phyloP scores from a whole-genome alignment of 2,113 vertebrate species.

The Dicerorhinus sumatrensis region DNA sequence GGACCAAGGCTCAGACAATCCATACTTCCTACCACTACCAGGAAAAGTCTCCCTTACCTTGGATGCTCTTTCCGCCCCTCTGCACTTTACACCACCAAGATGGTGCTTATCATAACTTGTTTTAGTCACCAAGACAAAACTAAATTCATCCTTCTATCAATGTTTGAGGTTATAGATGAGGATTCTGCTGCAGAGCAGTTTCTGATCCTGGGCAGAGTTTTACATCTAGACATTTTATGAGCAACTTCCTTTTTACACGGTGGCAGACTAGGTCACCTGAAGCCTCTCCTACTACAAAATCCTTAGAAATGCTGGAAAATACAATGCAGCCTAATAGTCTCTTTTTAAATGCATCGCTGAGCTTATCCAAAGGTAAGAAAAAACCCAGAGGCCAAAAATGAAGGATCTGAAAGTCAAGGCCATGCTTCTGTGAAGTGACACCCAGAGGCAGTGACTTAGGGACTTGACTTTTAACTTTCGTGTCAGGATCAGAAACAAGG shows the following conservation, averaged over 20 bases:
- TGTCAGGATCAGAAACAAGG: not conserved
- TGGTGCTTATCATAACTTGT: not conserved
- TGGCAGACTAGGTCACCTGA: not conserved
- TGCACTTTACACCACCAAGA: not conserved
- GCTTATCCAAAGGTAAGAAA: not conserved
- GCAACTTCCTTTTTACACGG: not conserved
- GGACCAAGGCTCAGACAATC: not conserved
- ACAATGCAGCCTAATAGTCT: not conserved
- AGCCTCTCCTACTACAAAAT: not conserved
- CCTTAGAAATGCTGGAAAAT: not conserved
- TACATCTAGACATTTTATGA: not conserved
- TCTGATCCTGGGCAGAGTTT: not conserved
- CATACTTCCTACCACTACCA: fast-evolving
- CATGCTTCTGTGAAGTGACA: not conserved
- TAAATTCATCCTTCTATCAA: not conserved
- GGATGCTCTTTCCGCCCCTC: not conserved
- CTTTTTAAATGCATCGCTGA: not conserved
- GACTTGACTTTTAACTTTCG: not conserved
- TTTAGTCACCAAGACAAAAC: not conserved
- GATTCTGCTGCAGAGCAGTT: not conserved
- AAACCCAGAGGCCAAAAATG: not conserved
- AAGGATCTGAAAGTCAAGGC: not conserved
- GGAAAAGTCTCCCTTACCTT: not conserved
- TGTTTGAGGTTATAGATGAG: not conserved
- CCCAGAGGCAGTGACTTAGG: not conserved